Conservation (phyloP, 2,888 invertebrate species). For the Melangyna quadrimaculata region DNA sequence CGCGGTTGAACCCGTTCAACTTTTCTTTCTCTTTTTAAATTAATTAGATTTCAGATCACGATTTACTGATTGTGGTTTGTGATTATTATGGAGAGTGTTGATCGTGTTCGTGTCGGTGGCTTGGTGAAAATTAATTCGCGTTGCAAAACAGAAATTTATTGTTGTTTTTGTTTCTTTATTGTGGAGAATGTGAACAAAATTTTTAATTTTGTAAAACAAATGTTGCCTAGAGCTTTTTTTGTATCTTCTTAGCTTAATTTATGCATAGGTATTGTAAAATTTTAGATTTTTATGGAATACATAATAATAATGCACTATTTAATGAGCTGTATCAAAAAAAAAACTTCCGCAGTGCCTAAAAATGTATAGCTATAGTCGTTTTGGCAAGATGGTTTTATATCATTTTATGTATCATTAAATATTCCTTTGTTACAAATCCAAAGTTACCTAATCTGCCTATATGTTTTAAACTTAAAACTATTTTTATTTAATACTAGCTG, state of each 20-base stretch:
- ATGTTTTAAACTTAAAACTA: too few relatives aligned
- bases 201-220: conserved; percentile 10
- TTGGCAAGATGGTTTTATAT: too few relatives aligned
- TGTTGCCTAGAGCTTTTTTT: not conserved
- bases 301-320: too few relatives aligned
- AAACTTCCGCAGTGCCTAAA: too few relatives aligned
- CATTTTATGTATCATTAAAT: too few relatives aligned
- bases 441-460: too few relatives aligned
- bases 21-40: conserved; percentile 37
- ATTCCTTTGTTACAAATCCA: too few relatives aligned
- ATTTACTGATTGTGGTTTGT: conserved; percentile 11
- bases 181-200: conserved; percentile 25
- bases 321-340: too few relatives aligned
- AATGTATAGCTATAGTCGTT: too few relatives aligned
- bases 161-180: not conserved
- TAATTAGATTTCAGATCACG: conserved; percentile 24
- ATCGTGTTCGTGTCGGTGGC: too few relatives aligned
- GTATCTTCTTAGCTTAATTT: not conserved
- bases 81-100: conserved; percentile 59
- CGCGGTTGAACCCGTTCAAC: conserved; percentile 16
- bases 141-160: conserved; percentile 24
- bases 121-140: conserved; percentile 35
- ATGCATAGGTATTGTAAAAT: not conserved
- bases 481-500: too few relatives aligned
- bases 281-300: too few relatives aligned